Conservation (phyloP, 1,140 invertebrate genomes). For the Drosophila tsacasi region DNA sequence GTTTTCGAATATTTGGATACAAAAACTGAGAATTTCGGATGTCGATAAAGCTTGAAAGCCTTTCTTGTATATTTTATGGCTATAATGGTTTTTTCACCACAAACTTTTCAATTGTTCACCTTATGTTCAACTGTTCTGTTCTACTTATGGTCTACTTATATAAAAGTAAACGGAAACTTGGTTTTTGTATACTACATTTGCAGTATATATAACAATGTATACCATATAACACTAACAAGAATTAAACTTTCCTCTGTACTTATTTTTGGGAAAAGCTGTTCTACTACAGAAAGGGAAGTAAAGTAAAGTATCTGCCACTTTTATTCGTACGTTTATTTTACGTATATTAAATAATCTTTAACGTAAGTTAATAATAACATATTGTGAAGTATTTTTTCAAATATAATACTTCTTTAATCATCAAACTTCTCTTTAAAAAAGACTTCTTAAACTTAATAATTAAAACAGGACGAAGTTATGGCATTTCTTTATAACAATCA, state of each 20-base stretch:
- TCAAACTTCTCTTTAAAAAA: background rate
- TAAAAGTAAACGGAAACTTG: background rate
- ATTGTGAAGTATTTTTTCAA: rapidly evolving
- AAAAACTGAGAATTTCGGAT: background rate
- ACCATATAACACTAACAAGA: background rate
- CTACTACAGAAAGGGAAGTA: background rate
- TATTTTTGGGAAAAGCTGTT: background rate
- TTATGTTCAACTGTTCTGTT: background rate
- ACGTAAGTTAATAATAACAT: background rate
- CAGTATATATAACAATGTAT: background rate
- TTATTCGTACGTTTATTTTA: background rate
- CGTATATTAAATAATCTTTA: background rate
- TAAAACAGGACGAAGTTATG: background rate
- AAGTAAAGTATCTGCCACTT: background rate
- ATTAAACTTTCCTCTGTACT: background rate
- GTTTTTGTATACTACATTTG: background rate
- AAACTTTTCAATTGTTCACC: background rate
- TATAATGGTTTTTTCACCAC: background rate
- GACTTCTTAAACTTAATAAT: background rate
- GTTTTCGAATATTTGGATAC: background rate
- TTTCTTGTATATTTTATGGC: background rate
- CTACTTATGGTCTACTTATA: too few species aligned
- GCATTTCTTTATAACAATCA: too few species aligned
- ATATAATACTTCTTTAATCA: too few species aligned
- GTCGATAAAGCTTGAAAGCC: background rate